phyloP scores from a whole-genome alignment of 2,797 vertebrate species.

The Pangasius krempfi region DNA sequence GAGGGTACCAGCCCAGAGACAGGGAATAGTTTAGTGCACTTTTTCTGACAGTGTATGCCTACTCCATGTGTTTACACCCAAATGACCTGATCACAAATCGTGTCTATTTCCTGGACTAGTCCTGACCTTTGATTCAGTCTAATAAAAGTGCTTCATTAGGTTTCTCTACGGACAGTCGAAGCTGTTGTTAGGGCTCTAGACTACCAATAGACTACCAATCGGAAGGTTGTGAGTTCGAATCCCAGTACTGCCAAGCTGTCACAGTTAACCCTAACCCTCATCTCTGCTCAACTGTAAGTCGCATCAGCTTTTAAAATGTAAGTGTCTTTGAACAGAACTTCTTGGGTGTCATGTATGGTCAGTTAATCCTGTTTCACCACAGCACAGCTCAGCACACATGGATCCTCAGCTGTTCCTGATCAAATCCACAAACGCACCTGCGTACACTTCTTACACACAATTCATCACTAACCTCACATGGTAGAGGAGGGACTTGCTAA shows the following conservation, averaged over 20 bases:
- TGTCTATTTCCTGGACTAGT: not conserved
- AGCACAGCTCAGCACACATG: not conserved
- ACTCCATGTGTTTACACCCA: not conserved
- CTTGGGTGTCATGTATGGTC: not conserved
- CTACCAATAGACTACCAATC: too few relatives aligned
- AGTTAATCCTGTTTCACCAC: not conserved
- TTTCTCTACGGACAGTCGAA: not conserved
- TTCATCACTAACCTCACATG: constrained; percentile 15
- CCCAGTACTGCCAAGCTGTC: not conserved
- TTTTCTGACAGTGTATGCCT: not conserved
- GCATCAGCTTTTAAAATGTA: too few relatives aligned
- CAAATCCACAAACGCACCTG: not conserved
- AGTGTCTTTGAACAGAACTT: not conserved
- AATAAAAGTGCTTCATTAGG: not conserved
- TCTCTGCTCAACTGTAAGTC: not conserved
- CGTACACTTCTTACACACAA: not conserved
- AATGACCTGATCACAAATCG: not conserved
- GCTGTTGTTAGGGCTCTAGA: not conserved
- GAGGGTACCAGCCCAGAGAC: not conserved
- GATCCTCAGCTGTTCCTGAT: not conserved
- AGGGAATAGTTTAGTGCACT: not conserved
- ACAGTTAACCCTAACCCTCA: not conserved
- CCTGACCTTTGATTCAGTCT: not conserved
- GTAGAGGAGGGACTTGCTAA: constrained; percentile 41
- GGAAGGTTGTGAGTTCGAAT: not conserved